A percentile compares a stretch with the other conserved stretches of the same genome.
Evolutionary conservation across 2,797 vertebrate genomes (phyloP).

Genomic region (Myotis myotis): DNA sequence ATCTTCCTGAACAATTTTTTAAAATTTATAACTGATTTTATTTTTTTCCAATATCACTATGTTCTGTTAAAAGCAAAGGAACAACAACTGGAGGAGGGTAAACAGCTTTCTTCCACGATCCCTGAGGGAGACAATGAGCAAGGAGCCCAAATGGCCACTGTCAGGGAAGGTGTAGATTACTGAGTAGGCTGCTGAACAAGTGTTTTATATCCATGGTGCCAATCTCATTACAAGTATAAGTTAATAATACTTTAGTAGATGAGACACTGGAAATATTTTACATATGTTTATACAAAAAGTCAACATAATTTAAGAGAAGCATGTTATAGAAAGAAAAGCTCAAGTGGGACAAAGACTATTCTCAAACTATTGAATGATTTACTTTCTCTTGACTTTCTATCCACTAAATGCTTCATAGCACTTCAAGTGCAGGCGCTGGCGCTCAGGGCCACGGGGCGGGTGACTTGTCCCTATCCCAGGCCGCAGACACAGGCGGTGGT

Average conservation of each 20-base stretch:
- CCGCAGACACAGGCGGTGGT: too few species aligned
- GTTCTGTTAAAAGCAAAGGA: slow-evolving; percentile 43
- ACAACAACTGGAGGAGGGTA: not conserved
- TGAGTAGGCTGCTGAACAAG: not conserved
- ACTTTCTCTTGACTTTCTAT: slow-evolving; percentile 26
- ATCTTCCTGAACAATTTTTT: not conserved
- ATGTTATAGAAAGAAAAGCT: not conserved
- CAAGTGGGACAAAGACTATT: slow-evolving; percentile 15
- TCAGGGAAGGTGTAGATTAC: not conserved
- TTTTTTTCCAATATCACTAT: slow-evolving; percentile 26
- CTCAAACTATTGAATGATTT: slow-evolving; percentile 57
- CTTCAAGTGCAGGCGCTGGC: not conserved
- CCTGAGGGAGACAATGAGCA: not conserved
- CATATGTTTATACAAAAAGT: slow-evolving; percentile 16
- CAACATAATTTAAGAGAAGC: slow-evolving; percentile 11
- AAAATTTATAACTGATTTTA: slow-evolving; percentile 53
- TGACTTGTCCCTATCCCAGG: too few species aligned
- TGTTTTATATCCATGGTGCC: not conserved
- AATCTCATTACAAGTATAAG: slow-evolving; percentile 13
- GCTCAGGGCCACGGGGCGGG: too few species aligned
- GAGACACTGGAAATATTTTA: slow-evolving; percentile 26
- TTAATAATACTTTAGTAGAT: slow-evolving; percentile 9
- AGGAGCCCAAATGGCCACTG: not conserved
- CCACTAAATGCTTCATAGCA: not conserved
- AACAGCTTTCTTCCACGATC: not conserved